These are phyloP conservation scores for Neodiprion fabricii DNA, from an alignment of 1,140 invertebrate genomes.

Conservation along the genomic window DNA sequence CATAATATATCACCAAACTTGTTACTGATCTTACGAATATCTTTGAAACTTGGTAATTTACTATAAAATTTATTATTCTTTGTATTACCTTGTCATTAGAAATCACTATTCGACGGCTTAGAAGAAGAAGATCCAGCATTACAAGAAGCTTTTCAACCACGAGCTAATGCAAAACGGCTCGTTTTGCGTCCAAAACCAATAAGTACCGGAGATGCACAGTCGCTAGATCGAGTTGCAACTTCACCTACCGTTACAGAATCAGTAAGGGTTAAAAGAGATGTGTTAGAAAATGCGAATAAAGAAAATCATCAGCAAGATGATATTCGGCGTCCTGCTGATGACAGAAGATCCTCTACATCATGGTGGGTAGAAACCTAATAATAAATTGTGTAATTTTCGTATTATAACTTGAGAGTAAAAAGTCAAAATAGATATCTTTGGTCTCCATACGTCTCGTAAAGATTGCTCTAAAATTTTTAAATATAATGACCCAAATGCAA, in stretches of 20 bases:
- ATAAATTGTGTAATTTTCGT: not conserved
- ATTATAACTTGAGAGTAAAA: not conserved
- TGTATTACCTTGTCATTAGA: constrained; percentile 60
- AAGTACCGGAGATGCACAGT: constrained; percentile 28
- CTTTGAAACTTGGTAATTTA: no score
- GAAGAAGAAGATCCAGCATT: constrained; percentile 72
- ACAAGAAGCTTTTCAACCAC: constrained; percentile 68
- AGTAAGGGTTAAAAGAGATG: constrained; percentile 27
- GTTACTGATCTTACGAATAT: not conserved
- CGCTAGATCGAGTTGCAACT: constrained; percentile 32
- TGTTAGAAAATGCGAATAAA: constrained; percentile 35
- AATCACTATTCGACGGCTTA: constrained; percentile 74
- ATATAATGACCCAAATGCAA: no score
- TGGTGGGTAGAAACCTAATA: not conserved
- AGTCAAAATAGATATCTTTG: not conserved
- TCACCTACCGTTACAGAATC: constrained; percentile 18
- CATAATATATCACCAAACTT: not conserved
- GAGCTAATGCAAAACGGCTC: constrained; percentile 69
- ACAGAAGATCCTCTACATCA: constrained; percentile 43
- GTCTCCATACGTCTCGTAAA: not conserved
- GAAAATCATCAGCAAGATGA: constrained; percentile 45
- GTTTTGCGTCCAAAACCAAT: constrained; percentile 60
- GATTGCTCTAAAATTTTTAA: constrained; percentile 38
- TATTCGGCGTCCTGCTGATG: constrained; percentile 27
- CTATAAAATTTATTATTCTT: constrained; percentile 20